A percentile compares a stretch with the other conserved stretches of the same genome.
phyloP scores from a whole-genome alignment of 2,797 vertebrate genomes.

The Mareca strepera region DNA sequence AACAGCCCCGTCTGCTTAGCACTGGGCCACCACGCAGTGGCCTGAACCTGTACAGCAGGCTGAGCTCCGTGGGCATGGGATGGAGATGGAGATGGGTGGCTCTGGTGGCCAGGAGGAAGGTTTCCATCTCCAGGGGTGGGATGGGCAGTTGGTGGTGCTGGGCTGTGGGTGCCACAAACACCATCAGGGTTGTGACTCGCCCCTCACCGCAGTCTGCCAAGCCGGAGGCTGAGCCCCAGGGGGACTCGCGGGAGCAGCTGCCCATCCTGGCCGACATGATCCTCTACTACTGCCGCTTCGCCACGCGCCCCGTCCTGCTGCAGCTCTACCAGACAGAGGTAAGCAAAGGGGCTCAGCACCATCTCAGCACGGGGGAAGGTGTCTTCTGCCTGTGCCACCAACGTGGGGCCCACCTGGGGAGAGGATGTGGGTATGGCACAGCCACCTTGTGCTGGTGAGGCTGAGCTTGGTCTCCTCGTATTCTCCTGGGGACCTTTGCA shows the following conservation, averaged over 20 bases:
- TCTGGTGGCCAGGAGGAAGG: background rate
- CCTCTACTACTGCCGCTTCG: constrained; percentile 94
- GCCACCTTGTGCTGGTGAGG: rapidly evolving
- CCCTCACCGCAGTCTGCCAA: constrained; percentile 83
- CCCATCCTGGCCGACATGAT: constrained; percentile 95
- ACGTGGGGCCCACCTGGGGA: background rate
- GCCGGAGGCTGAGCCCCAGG: constrained; percentile 80
- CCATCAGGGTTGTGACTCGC: rapidly evolving
- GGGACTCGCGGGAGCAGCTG: constrained; percentile 80
- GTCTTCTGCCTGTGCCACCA: background rate
- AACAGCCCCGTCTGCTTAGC: background rate
- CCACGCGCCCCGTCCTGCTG: constrained; percentile 85
- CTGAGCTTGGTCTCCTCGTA: rapidly evolving
- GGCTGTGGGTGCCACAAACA: background rate
- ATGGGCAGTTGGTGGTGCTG: background rate
- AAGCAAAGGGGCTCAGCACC: background rate
- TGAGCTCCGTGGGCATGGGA: rapidly evolving
- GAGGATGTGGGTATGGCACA: rapidly evolving
- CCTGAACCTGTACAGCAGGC: too few species aligned
- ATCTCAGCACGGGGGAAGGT: rapidly evolving
- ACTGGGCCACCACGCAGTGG: background rate
- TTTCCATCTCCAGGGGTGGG: rapidly evolving
- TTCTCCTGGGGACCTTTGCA: background rate
- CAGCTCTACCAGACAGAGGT: constrained; percentile 97
- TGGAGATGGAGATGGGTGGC: rapidly evolving